These are phyloP conservation scores for Microtus montanus DNA, from an alignment of 2,113 vertebrate genomes.

Conservation along the genomic window DNA sequence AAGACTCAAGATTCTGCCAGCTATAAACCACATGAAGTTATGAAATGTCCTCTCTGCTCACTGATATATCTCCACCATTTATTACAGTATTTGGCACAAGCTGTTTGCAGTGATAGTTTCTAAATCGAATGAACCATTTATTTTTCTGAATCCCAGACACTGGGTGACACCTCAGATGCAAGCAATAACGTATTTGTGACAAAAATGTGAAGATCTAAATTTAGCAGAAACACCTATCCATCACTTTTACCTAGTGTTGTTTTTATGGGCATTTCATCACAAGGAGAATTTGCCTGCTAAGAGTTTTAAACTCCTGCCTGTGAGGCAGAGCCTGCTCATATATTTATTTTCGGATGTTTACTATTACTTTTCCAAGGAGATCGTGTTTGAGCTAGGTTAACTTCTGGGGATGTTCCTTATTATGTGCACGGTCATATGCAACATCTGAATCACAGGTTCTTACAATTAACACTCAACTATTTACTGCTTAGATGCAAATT, in stretches of 20 bases:
- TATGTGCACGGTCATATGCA: background rate
- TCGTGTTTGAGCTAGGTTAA: background rate
- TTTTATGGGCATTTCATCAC: slow-evolving; percentile 29
- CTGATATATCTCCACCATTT: slow-evolving; percentile 12
- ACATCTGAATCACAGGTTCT: background rate
- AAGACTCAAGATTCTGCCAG: background rate
- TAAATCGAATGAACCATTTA: slow-evolving; percentile 17
- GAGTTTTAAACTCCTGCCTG: background rate
- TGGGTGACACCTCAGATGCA: background rate
- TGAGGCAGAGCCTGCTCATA: background rate
- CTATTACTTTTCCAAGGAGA: slow-evolving; percentile 42
- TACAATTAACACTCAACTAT: background rate
- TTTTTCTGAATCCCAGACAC: slow-evolving; percentile 1
- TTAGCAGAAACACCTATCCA: background rate
- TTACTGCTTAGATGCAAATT: background rate
- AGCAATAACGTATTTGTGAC: slow-evolving; percentile 44
- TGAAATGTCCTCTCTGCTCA: background rate
- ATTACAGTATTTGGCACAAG: slow-evolving; percentile 6
- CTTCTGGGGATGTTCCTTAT: background rate
- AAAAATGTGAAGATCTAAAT: slow-evolving; percentile 49
- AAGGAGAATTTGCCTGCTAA: background rate
- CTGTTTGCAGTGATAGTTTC: slow-evolving; percentile 47
- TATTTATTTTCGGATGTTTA: background rate
- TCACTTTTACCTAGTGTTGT: slow-evolving; percentile 48
- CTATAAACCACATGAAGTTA: background rate